Percentiles rank a stretch among this genome's conserved stretches.
Conservation (phyloP, 1,140 invertebrate genomes). For the Apis florea region DNA sequence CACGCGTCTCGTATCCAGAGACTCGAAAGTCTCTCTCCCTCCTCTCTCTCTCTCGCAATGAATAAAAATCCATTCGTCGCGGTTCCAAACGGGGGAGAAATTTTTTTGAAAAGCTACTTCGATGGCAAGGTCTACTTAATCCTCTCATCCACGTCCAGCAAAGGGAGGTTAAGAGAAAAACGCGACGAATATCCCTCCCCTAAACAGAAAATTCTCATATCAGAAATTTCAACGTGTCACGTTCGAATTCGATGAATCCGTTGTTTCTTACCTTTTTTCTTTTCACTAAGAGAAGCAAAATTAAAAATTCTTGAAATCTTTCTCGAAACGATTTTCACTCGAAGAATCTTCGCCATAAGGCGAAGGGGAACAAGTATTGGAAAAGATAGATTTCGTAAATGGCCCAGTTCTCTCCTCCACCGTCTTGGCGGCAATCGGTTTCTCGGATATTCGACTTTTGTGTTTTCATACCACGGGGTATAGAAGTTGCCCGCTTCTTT, state of each 20-base stretch:
- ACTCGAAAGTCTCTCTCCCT: no score
- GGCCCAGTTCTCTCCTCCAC: not conserved
- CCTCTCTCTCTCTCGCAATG: not conserved
- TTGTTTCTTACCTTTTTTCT: not conserved
- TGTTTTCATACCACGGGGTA: not conserved
- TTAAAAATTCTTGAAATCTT: no score
- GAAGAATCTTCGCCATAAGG: no score
- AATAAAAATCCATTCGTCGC: not conserved
- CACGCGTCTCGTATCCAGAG: not conserved
- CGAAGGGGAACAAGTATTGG: not conserved
- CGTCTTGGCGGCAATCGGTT: slow-evolving; percentile 6
- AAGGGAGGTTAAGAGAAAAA: no score
- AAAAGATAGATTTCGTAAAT: slow-evolving; percentile 2
- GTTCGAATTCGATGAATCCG: no score
- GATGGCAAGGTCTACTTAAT: slow-evolving; percentile 47
- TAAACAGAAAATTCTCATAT: not conserved
- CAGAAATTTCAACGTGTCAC: no score
- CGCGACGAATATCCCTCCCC: no score
- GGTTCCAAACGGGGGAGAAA: not conserved
- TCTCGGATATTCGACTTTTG: slow-evolving; percentile 16
- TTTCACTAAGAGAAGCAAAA: no score
- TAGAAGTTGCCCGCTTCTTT: not conserved
- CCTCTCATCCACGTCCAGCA: no score
- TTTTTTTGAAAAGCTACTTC: slow-evolving; percentile 4
- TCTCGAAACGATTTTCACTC: no score